These are phyloP conservation scores for Chloropsis cyanopogon DNA, from an alignment of 2,113 vertebrate species.

Conservation along the genomic window DNA sequence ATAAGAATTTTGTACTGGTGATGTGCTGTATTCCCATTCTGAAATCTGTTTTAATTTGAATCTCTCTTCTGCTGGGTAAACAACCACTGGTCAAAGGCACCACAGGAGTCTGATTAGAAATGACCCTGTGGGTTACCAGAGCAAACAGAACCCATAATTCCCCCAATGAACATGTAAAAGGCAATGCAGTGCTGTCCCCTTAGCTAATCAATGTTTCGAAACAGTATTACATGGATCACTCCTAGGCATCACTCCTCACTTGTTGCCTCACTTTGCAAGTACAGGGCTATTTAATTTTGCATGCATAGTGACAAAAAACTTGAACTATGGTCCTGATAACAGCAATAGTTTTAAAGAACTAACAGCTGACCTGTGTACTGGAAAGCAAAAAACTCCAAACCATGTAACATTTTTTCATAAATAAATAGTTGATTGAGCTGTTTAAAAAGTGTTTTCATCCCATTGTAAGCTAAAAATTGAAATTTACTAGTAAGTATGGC, in stretches of 20 bases:
- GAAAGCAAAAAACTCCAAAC: background rate
- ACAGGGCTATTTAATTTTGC: background rate
- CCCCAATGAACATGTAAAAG: background rate
- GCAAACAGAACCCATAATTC: background rate
- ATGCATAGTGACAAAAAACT: background rate
- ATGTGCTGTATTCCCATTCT: background rate
- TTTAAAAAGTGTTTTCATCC: background rate
- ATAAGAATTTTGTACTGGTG: background rate
- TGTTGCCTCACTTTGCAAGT: background rate
- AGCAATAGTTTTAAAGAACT: background rate
- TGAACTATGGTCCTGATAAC: background rate
- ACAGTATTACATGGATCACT: background rate
- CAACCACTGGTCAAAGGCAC: background rate
- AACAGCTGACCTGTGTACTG: background rate
- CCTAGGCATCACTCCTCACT: background rate
- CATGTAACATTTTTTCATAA: background rate
- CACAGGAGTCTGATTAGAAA: background rate
- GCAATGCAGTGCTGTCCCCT: background rate
- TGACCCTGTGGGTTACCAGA: background rate
- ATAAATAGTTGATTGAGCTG: background rate
- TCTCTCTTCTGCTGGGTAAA: background rate
- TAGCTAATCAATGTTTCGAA: background rate
- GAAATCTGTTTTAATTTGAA: background rate
- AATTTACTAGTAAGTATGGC: background rate
- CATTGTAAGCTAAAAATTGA: background rate